These are phyloP conservation scores for Anguilla megastoma DNA, from an alignment of 2,797 vertebrate species.

Conservation along the genomic window DNA sequence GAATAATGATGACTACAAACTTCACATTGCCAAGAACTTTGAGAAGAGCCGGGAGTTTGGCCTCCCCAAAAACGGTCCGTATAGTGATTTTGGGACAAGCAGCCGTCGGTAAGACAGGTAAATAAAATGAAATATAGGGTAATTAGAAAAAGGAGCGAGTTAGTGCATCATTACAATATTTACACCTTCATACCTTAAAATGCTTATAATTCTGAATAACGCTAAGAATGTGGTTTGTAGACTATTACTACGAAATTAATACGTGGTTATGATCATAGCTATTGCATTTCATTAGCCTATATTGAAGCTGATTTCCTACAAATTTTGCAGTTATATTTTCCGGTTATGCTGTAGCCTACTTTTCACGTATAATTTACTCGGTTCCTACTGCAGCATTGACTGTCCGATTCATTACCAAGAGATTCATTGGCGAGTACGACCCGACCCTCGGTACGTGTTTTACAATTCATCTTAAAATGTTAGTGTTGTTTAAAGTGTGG, in stretches of 20 bases:
- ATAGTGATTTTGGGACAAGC: constrained; percentile 73
- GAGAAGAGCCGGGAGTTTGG: constrained; percentile 67
- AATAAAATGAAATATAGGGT: not conserved
- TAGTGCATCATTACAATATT: not conserved
- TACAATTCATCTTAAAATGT: not conserved
- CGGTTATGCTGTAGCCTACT: constrained; percentile 18
- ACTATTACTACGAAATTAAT: not conserved
- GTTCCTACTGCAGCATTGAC: constrained; percentile 63
- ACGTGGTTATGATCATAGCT: not conserved
- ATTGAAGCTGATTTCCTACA: not conserved
- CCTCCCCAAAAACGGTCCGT: constrained; percentile 64
- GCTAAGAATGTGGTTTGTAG: no score
- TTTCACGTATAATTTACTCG: not conserved
- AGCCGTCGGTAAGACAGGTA: constrained; percentile 76
- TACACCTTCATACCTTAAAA: no score
- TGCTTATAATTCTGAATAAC: no score
- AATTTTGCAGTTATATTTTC: constrained; percentile 2
- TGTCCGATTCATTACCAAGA: constrained; percentile 74
- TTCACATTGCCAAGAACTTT: constrained; percentile 62
- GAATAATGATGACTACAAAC: constrained; percentile 39
- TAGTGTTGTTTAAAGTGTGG: not conserved
- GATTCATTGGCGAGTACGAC: constrained; percentile 80
- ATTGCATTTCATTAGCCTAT: not conserved
- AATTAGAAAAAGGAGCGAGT: not conserved
- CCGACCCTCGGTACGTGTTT: constrained; percentile 71